A percentile compares a stretch with the other conserved stretches of the same genome.
phyloP scores from a whole-genome alignment of 2,113 vertebrate species.

The Bujurquina vittata region DNA sequence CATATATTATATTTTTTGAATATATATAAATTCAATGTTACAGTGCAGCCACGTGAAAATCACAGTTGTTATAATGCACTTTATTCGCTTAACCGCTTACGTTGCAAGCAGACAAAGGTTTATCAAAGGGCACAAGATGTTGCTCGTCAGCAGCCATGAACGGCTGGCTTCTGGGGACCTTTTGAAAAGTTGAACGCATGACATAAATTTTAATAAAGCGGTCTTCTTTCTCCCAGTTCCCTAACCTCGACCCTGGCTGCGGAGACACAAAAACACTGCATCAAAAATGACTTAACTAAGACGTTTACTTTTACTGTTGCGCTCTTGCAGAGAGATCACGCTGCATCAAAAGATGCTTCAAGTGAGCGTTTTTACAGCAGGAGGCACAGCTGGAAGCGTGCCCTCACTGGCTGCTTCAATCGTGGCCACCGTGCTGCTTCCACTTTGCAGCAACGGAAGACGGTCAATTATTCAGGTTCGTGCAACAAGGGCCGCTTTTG shows the following conservation, averaged over 20 bases:
- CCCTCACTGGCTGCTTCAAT: background rate
- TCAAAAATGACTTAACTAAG: conserved; percentile 32
- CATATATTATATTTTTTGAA: too few relatives aligned
- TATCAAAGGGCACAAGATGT: background rate
- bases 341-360: background rate
- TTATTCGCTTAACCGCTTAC: background rate
- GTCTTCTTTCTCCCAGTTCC: background rate
- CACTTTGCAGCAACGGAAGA: background rate
- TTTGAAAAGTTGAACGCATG: conserved; percentile 18
- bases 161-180: background rate
- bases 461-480: conserved; percentile 3
- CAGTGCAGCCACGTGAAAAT: background rate
- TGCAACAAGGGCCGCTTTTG: background rate
- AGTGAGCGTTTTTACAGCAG: background rate
- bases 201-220: conserved; percentile 45
- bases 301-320: conserved; percentile 14
- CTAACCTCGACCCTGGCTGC: conserved; percentile 12
- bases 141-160: background rate
- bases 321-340: background rate
- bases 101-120: background rate
- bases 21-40: too few relatives aligned
- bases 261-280: conserved; percentile 1
- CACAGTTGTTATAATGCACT: background rate
- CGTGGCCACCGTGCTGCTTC: background rate
- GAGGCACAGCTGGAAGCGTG: background rate